Evolutionary conservation across 2,113 vertebrate species (phyloP).

Genomic region (Callopanchax toddi): DNA sequence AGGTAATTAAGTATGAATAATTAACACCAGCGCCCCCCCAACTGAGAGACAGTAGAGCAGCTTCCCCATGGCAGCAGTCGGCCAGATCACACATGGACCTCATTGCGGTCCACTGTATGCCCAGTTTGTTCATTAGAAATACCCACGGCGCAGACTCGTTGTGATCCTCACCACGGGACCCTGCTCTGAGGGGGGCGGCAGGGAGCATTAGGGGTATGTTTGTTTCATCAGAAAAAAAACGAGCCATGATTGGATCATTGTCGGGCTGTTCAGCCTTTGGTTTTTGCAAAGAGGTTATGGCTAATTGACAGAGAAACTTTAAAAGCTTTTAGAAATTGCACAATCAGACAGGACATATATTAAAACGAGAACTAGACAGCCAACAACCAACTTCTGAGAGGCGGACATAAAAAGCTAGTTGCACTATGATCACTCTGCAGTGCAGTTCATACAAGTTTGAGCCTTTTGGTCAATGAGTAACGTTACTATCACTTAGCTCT

Average conservation of each 20-base stretch:
- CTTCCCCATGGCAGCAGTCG: conserved; percentile 72
- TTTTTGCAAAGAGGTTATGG: conserved; percentile 20
- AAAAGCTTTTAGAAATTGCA: conserved; percentile 20
- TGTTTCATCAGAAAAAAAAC: conserved; percentile 38
- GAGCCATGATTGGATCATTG: conserved; percentile 40
- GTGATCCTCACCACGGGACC: conserved; percentile 68
- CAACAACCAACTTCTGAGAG: conserved; percentile 16
- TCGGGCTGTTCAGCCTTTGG: conserved; percentile 29
- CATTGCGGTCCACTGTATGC: conserved; percentile 59
- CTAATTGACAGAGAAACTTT: conserved; percentile 24
- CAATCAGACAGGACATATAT: conserved; percentile 13
- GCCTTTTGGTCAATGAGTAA: conserved; percentile 71
- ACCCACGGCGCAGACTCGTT: conserved; percentile 59
- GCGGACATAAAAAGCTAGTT: conserved; percentile 34
- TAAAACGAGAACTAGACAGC: neutral
- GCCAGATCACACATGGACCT: conserved; percentile 72
- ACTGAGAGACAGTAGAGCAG: conserved; percentile 70
- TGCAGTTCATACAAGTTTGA: conserved; percentile 41
- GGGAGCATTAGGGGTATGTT: conserved; percentile 46
- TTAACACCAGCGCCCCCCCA: conserved; percentile 74
- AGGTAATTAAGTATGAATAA: conserved; percentile 86
- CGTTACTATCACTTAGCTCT: conserved; percentile 53
- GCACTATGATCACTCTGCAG: conserved; percentile 22
- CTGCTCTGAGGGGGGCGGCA: conserved; percentile 33
- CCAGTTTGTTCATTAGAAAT: conserved; percentile 71